Evolutionary conservation across 2,888 invertebrate species (phyloP).

Genomic region (Drosophila histrio): DNA sequence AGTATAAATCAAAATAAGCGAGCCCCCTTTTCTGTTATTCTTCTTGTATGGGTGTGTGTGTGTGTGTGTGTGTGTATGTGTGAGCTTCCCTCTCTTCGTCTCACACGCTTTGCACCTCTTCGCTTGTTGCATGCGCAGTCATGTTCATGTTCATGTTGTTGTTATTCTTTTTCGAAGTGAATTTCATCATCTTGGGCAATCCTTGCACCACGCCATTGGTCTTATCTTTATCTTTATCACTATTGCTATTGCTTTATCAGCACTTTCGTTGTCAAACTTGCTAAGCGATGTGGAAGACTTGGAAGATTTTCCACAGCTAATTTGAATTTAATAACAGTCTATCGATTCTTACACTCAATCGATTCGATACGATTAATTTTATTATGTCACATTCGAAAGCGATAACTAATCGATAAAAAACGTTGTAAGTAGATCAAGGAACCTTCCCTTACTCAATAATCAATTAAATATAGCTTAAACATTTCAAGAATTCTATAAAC

Average conservation of each 20-base stretch:
- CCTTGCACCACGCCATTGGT: constrained; percentile 45
- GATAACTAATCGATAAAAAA: background rate
- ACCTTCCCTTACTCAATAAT: background rate
- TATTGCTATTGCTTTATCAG: constrained; percentile 21
- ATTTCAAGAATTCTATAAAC: background rate
- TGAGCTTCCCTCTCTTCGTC: constrained; percentile 4
- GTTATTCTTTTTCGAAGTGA: constrained; percentile 29
- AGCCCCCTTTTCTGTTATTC: constrained; percentile 62
- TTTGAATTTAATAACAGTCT: background rate
- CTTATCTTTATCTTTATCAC: constrained; percentile 24
- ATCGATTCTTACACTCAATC: background rate
- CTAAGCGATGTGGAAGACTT: background rate
- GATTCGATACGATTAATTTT: too few relatives aligned
- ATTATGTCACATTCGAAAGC: background rate
- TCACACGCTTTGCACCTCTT: constrained; percentile 14
- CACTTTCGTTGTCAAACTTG: constrained; percentile 1
- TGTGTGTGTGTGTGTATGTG: background rate
- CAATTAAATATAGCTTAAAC: background rate
- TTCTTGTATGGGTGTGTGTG: background rate
- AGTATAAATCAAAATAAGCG: constrained; percentile 64
- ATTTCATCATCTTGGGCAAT: constrained; percentile 70
- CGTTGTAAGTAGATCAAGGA: background rate
- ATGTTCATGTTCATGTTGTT: constrained; percentile 64
- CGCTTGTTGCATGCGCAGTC: constrained; percentile 62
- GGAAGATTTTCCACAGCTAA: background rate